phyloP scores from a whole-genome alignment of 2,113 vertebrate genomes.

The Verasper variegatus region DNA sequence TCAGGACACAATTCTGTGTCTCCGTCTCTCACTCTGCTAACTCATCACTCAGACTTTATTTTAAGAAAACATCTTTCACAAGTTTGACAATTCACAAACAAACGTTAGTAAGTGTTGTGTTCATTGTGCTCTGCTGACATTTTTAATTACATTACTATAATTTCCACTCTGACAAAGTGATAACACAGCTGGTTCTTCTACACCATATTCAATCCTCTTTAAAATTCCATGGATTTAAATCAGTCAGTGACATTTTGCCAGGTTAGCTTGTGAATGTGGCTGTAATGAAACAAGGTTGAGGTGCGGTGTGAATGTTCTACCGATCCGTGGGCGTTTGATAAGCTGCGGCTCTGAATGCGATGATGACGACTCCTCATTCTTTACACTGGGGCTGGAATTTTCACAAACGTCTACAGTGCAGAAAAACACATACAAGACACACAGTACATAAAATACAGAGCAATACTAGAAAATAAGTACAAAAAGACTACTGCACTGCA shows the following conservation, averaged over 20 bases:
- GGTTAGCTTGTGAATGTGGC: not conserved
- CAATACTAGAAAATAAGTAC: not conserved
- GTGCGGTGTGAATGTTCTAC: conserved; percentile 34
- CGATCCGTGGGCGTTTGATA: conserved; percentile 65
- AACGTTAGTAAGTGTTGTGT: too few relatives aligned
- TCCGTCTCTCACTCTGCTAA: too few relatives aligned
- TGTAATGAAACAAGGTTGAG: not conserved
- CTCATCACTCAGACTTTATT: too few relatives aligned
- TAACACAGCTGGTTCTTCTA: not conserved
- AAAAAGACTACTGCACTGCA: not conserved
- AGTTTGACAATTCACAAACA: too few relatives aligned
- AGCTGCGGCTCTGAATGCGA: conserved; percentile 12
- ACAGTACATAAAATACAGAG: not conserved
- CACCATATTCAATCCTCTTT: not conserved
- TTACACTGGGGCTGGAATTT: not conserved
- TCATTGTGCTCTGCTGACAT: too few relatives aligned
- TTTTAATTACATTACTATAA: not conserved
- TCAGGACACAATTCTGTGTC: too few relatives aligned
- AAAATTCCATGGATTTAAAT: not conserved
- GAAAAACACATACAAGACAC: conserved; percentile 25
- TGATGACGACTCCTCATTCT: not conserved
- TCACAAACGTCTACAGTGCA: conserved; percentile 31
- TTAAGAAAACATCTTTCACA: too few relatives aligned
- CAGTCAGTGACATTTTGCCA: not conserved
- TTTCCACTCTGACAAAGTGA: not conserved